Base-by-base conservation (phyloP, 1,140 invertebrate species). In the Thrips palmi region DNA sequence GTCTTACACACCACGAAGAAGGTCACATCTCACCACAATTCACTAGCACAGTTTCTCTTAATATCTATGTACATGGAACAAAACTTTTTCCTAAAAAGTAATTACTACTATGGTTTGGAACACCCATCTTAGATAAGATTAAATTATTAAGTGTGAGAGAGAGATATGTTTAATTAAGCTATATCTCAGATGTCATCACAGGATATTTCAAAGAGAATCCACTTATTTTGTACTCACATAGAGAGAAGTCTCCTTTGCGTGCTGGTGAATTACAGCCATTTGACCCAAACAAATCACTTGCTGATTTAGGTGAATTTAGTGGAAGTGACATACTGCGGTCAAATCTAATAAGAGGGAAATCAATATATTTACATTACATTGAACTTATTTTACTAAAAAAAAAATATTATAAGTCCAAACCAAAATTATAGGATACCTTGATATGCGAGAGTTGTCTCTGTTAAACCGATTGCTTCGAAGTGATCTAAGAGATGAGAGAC, bases 281-380 rank as follows among this genome's bases (percentile, higher is more conserved):
- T 41, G 63, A 49, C 45, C 63, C 53, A 43, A 28, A 39, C n/a
- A 38, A 40, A 30, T 47, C 45, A 32, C 66, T 42, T 57, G 33
- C 51, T 33, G 51, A 45, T 24, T 48, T 48, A 17, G 57, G 51
- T 19, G 58, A 56, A 45, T 63, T 55, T n/a, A 68, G 49, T 15
- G 72, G 72, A 34, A 75, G 49, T 18, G 71, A 74, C 65, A 73
- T 72, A 49, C 71, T 74, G 43, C 72, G 54, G 51, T 75, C 72
- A 55, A 68, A 67, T 49, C 69, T 72, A 53, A 35, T 43, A 49
- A 45, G 45, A 11, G 41, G 32, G 45, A 42, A 12, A 41, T 30
- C 41, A 33, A 8, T 39, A 32, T 37, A 37, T 17, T 21, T 11
- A 37, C 23, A 3, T 12, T 17, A 33, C 31, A 11, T 10, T 6